These are phyloP conservation scores for Caenorhabditis becei DNA, from an alignment of 2,888 invertebrate genomes.

Conservation along the genomic window DNA sequence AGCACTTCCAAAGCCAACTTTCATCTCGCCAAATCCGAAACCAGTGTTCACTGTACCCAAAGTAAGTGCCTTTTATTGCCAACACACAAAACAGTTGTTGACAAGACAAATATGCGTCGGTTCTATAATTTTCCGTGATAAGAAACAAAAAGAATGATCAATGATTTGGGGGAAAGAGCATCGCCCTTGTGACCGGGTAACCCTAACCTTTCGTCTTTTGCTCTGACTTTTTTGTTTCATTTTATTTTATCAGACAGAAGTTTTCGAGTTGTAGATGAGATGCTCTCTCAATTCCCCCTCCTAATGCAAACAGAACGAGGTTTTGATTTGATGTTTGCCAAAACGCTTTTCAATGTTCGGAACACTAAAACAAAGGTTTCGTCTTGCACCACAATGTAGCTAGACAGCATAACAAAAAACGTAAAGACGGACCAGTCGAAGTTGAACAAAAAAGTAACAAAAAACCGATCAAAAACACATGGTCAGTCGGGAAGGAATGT, in stretches of 20 bases:
- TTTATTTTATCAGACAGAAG: conserved; percentile 40
- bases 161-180: conserved; percentile 18
- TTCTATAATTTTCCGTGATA: conserved; percentile 23
- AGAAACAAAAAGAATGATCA: conserved; percentile 36
- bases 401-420: not conserved
- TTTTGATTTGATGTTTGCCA: conserved; percentile 22
- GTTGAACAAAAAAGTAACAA: conserved; percentile 14
- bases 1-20: conserved; percentile 20
- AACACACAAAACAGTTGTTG: no score
- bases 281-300: conserved; percentile 18
- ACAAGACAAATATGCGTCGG: no score
- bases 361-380: conserved; percentile 1
- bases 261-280: no score
- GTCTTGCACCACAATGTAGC: not conserved
- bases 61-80: conserved; percentile 4
- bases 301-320: conserved; percentile 25
- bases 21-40: conserved; percentile 46
- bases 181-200: conserved; percentile 22
- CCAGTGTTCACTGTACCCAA: conserved; percentile 56
- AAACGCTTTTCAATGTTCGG: conserved; percentile 31
- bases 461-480: conserved; percentile 44
- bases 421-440: not conserved
- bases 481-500: conserved; percentile 32
- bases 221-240: conserved; percentile 28
- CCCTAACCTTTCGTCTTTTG: conserved; percentile 30